Base-by-base conservation (phyloP, 2,888 invertebrate genomes). In the Leptogaster cylindrica region DNA sequence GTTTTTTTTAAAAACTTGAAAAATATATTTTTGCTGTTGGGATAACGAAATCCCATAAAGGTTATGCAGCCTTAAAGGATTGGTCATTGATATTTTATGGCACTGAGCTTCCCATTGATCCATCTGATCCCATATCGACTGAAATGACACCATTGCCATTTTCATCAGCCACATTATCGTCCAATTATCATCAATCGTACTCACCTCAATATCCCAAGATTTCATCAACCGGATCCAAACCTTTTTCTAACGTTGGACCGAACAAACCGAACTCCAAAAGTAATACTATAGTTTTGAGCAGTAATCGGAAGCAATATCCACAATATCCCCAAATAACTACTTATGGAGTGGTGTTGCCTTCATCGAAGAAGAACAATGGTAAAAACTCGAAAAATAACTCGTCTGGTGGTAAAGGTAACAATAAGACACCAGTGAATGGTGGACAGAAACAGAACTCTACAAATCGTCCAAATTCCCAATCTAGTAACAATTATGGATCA, bases 1-100 rank as follows among this genome's bases (percentile, higher is more conserved):
- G 31, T 18, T 16, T 27, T 16, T 33, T 33, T 18, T 18, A 27
- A 20, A 10, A 31, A 31, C 12, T 52, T 52, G 31, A 14, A 65
- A 44, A 25, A 16, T 36, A 48, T 36, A 41, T 12, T 20, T 46
- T 48, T 48, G 2, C 27, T 4, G 12, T n/a, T n/a, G n/a, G n/a
- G n/a, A n/a, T n/a, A n/a, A n/a, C n/a, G n/a, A n/a, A n/a, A n/a
- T n/a, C n/a, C n/a, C n/a, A n/a, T n/a, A n/a, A n/a, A 93, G 93
- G 92, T 82, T 89, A 93, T 80, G 94, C 94, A 69, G 89, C 91
- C 72, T 86, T 97, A 75, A 91, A 93, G 83, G 93, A 92, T 79
- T 97, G 96, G 97, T 92, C 94, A 70, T 85, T 97, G 79, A 90
- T 93, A 77, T 87, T 96, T 79, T 94, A 95, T 81, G 97, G 97